Percentiles rank a stretch among this genome's conserved stretches.
phyloP scores from a whole-genome alignment of 1,140 invertebrate species.

The Dysdera silvatica region DNA sequence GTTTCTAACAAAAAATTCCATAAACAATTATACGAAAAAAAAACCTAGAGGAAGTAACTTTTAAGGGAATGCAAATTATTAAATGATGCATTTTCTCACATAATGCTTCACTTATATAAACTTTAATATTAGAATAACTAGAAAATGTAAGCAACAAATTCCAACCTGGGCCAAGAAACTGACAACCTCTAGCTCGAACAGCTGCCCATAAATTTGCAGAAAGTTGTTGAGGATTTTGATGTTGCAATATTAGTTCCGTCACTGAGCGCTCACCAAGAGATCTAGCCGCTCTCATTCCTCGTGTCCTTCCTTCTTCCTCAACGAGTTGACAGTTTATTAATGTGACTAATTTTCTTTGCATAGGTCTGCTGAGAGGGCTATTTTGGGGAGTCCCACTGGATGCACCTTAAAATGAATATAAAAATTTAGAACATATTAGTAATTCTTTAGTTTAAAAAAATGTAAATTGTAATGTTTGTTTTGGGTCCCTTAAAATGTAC shows the following conservation, averaged over 20 bases:
- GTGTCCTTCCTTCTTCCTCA: slow-evolving; percentile 56
- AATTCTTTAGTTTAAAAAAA: too few species aligned
- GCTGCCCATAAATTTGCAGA: slow-evolving; percentile 94
- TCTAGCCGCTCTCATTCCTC: slow-evolving; percentile 73
- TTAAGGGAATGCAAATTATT: not conserved
- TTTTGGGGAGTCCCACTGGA: slow-evolving; percentile 13
- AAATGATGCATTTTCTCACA: not conserved
- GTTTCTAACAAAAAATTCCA: too few species aligned
- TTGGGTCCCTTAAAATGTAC: too few species aligned
- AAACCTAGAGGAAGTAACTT: slow-evolving; percentile 9
- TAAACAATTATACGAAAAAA: not conserved
- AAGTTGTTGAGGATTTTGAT: slow-evolving; percentile 85
- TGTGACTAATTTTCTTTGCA: slow-evolving; percentile 90
- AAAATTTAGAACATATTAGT: too few species aligned
- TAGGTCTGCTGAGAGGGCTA: slow-evolving; percentile 65
- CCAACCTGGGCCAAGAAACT: slow-evolving; percentile 89
- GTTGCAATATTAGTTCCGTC: slow-evolving; percentile 87
- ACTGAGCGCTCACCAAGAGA: slow-evolving; percentile 90
- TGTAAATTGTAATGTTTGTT: too few species aligned
- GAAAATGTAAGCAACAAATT: too few species aligned
- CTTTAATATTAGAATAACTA: too few species aligned
- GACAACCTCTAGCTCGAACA: slow-evolving; percentile 89
- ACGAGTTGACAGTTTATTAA: slow-evolving; percentile 85
- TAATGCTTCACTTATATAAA: not conserved
- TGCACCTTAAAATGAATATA: slow-evolving; percentile 7